phyloP scores from a whole-genome alignment of 92 coral and sea anemone genomes.

The Micromussa lordhowensis region DNA sequence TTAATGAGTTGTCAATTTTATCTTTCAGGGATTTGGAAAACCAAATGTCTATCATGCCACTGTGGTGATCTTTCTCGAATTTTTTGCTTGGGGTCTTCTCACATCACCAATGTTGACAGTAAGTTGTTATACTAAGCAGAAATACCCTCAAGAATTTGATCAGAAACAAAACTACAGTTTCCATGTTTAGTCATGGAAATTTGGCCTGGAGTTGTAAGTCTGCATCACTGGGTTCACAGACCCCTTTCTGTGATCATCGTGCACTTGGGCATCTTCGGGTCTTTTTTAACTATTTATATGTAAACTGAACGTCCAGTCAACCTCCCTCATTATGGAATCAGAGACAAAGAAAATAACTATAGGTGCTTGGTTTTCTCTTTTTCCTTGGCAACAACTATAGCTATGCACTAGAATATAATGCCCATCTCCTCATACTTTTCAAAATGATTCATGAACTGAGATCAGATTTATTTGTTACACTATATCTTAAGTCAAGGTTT shows the following conservation, averaged over 20 bases:
- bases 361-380: too few species aligned
- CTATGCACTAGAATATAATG: too few species aligned
- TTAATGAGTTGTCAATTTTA: background rate
- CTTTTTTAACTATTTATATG: too few species aligned
- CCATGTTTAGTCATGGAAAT: background rate
- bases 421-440: too few species aligned
- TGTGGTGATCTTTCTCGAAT: slow-evolving; percentile 92
- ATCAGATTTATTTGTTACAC: too few species aligned
- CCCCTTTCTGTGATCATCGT: background rate
- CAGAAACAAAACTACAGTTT: background rate
- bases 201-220: background rate
- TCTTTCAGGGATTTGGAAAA: slow-evolving; percentile 91
- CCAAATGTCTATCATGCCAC: slow-evolving; percentile 99
- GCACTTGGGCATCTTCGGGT: background rate
- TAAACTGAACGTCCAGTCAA: too few species aligned
- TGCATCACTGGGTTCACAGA: background rate
- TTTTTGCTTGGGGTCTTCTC: slow-evolving; percentile 98
- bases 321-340: too few species aligned
- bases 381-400: too few species aligned
- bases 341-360: too few species aligned
- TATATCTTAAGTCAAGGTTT: too few species aligned
- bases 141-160: background rate
- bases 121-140: slow-evolving; percentile 32
- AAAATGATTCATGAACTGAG: too few species aligned
- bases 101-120: slow-evolving; percentile 98